phyloP scores from a whole-genome alignment of 2,888 invertebrate species.

The Neocrepidodera transversa region DNA sequence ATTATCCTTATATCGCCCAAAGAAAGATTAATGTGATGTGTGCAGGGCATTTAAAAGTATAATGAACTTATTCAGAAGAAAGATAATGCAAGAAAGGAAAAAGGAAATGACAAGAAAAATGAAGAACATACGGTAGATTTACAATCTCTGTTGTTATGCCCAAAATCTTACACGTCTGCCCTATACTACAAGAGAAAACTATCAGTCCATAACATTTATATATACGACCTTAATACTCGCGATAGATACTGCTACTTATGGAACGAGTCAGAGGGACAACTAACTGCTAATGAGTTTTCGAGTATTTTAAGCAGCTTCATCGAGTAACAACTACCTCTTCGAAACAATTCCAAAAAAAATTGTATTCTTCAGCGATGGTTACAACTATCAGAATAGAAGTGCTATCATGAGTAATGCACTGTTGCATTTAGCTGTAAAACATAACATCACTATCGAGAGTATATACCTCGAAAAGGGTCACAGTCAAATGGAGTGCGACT shows the following conservation, averaged over 20 bases:
- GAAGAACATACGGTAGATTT: no score
- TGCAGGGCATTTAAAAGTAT: no score
- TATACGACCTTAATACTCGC: neutral
- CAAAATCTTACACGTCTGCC: neutral
- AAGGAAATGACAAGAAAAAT: no score
- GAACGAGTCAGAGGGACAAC: neutral
- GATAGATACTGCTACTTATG: neutral
- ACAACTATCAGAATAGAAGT: neutral
- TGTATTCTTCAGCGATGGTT: neutral
- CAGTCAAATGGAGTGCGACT: neutral
- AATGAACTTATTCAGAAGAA: no score
- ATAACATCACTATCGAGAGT: neutral
- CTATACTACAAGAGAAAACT: neutral
- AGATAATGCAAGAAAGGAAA: no score
- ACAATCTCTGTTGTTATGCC: neutral
- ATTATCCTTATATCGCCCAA: no score
- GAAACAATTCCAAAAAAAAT: neutral
- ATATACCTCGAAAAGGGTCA: neutral
- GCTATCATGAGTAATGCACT: neutral
- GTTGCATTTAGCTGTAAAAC: neutral
- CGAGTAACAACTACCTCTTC: no score
- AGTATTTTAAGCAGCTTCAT: neutral
- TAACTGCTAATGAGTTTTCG: neutral
- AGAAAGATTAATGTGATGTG: no score
- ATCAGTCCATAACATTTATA: neutral